A percentile compares a stretch with the other conserved stretches of the same genome.
Evolutionary conservation across 2,797 vertebrate genomes (phyloP).

Genomic region (Scolopax bukidnonensis): DNA sequence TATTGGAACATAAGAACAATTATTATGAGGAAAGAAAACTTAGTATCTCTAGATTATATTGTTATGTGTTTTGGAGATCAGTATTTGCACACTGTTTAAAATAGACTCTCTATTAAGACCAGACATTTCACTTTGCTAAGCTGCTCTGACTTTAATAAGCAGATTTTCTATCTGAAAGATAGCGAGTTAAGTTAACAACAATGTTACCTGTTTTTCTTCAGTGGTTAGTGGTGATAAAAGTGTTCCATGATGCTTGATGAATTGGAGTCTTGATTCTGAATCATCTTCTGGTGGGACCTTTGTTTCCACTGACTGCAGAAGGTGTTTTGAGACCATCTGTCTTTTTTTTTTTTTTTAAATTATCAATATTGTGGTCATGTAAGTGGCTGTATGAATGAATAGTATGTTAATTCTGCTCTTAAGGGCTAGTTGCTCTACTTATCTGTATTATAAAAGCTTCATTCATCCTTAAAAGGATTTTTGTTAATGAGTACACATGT

Average conservation of each 20-base stretch:
- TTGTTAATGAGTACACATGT: constrained; percentile 65
- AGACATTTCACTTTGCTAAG: background rate
- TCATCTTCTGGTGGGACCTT: background rate
- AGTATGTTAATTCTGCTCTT: background rate
- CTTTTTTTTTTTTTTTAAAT: background rate
- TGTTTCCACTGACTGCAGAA: background rate
- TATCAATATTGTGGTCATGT: background rate
- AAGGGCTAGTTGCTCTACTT: background rate
- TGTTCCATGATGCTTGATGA: background rate
- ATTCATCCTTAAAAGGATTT: constrained; percentile 43
- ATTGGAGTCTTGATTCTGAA: background rate
- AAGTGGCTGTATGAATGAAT: background rate
- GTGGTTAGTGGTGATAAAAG: background rate
- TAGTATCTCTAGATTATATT: background rate
- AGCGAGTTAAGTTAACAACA: background rate
- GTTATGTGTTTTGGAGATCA: background rate
- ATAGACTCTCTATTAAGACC: background rate
- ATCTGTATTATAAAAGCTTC: background rate
- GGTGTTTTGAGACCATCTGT: background rate
- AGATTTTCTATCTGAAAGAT: background rate
- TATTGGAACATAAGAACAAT: background rate
- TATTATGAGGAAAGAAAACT: background rate
- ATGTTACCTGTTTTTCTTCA: background rate
- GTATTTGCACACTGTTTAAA: background rate
- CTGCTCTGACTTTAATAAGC: background rate